Percentiles rank a stretch among this genome's conserved stretches.
These are phyloP conservation scores for Venustaconcha ellipsiformis DNA, from an alignment of 1,140 invertebrate genomes.

Conservation along the genomic window DNA sequence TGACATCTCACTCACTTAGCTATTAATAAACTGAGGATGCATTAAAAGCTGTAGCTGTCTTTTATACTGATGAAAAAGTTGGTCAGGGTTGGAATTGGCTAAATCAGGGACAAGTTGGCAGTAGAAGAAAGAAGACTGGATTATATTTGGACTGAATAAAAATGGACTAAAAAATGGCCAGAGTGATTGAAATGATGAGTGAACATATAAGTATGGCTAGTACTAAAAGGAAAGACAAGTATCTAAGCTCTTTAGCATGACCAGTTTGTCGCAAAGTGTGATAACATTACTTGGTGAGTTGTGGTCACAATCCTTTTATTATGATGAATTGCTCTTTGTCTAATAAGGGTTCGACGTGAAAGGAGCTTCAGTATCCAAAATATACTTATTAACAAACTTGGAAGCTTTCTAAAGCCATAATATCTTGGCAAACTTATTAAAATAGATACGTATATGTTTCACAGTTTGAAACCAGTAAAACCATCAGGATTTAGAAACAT, in stretches of 20 bases:
- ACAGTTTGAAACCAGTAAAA: background rate
- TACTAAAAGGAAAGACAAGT: background rate
- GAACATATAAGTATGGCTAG: background rate
- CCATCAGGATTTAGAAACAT: background rate
- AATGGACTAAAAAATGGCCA: no score
- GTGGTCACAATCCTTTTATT: background rate
- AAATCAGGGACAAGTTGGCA: no score
- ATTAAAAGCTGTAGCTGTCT: no score
- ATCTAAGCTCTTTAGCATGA: background rate
- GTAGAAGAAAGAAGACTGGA: no score
- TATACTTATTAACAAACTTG: slow-evolving; percentile 11
- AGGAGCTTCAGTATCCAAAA: slow-evolving; percentile 31
- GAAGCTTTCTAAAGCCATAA: slow-evolving; percentile 8
- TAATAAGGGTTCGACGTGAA: slow-evolving; percentile 30
- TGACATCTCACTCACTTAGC: no score
- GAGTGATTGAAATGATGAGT: background rate
- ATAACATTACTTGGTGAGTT: background rate
- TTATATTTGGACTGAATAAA: no score
- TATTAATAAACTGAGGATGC: no score
- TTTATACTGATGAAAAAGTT: no score
- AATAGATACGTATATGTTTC: background rate
- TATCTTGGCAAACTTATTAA: slow-evolving; percentile 1
- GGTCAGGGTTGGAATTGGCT: no score
- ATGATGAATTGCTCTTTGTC: slow-evolving; percentile 5
- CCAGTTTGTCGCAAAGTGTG: background rate